phyloP scores from a whole-genome alignment of 2,113 vertebrate genomes.

The Electrona antarctica region DNA sequence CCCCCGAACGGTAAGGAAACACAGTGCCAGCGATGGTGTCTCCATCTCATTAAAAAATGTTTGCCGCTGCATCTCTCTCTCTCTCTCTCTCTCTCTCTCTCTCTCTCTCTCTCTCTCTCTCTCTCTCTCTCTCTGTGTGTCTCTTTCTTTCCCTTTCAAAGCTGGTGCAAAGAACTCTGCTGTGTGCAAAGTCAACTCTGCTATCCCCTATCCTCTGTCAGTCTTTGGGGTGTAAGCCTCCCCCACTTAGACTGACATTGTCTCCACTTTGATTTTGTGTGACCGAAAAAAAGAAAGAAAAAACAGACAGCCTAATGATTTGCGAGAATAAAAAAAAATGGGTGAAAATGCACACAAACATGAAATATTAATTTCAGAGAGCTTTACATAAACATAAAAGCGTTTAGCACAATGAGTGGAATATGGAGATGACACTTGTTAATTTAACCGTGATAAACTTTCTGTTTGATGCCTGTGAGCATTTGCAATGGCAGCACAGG shows the following conservation, averaged over 20 bases:
- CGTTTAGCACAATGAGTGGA: conserved; percentile 72
- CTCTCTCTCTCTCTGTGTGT: too few species aligned
- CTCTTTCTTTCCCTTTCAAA: conserved; percentile 47
- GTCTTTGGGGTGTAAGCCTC: conserved; percentile 72
- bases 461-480: conserved; percentile 76
- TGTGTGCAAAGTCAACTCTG: conserved; percentile 57
- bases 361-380: conserved; percentile 81
- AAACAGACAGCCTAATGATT: conserved; percentile 74
- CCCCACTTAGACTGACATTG: conserved; percentile 74
- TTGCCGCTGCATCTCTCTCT: conserved; percentile 52
- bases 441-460: conserved; percentile 79
- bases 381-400: conserved; percentile 82
- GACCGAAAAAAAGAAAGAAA: conserved; percentile 23
- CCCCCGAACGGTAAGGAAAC: conserved; percentile 38
- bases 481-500: conserved; percentile 65
- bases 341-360: conserved; percentile 70
- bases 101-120: too few species aligned
- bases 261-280: conserved; percentile 73
- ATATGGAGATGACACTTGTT: conserved; percentile 80
- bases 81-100: too few species aligned
- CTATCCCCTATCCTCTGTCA: conserved; percentile 66
- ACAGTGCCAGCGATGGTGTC: conserved; percentile 59
- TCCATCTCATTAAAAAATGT: conserved; percentile 72
- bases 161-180: conserved; percentile 43
- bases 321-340: conserved; percentile 49